phyloP scores from a whole-genome alignment of 2,888 invertebrate genomes.

The Eumerus sabulonum region DNA sequence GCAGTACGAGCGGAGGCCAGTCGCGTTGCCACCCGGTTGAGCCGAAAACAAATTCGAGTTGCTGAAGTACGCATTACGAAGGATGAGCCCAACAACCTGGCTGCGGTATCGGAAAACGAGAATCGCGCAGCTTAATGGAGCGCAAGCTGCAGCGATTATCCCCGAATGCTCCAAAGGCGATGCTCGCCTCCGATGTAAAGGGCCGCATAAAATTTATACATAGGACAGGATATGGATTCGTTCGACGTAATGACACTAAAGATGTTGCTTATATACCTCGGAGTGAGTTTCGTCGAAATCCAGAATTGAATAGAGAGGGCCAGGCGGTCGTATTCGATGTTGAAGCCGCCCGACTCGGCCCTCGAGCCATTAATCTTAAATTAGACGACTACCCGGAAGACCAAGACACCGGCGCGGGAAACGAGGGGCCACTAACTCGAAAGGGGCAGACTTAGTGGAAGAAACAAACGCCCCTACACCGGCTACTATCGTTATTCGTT shows the following conservation, averaged over 20 bases:
- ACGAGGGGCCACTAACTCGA: no score
- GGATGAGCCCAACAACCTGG: neutral
- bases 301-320: no score
- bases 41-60: no score
- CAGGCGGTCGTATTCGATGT: conserved; percentile 1
- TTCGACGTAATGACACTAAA: conserved; percentile 11
- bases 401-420: no score
- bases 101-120: conserved; percentile 6
- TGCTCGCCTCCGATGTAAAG: neutral
- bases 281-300: no score
- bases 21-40: no score
- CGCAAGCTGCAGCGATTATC: conserved; percentile 2
- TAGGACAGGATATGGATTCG: conserved; percentile 11
- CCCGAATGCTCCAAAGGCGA: neutral
- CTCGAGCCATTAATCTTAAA: conserved; percentile 5
- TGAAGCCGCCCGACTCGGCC: conserved; percentile 5
- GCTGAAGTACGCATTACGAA: neutral
- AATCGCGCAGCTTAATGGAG: conserved; percentile 21
- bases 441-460: neutral
- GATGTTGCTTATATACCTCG: no score
- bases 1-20: no score
- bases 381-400: neutral
- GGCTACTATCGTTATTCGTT: no score
- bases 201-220: conserved; percentile 9
- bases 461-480: no score